Conservation (phyloP, 2,113 vertebrate species). For the Lepus timidus region DNA sequence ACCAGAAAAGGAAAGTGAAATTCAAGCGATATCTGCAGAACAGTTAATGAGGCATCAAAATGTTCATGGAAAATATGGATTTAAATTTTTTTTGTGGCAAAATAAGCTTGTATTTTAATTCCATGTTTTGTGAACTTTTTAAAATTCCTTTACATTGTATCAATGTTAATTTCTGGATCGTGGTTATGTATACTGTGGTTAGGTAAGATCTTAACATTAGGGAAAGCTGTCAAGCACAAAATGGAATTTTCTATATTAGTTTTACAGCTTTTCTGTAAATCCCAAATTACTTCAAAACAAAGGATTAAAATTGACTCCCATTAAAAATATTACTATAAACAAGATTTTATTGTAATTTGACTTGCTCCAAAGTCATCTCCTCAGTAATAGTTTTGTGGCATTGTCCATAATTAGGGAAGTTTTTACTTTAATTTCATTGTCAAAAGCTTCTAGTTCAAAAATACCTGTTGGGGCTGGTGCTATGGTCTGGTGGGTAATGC, state of each 20-base stretch:
- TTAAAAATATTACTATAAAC: slow-evolving; percentile 18
- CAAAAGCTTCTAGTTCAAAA: slow-evolving; percentile 11
- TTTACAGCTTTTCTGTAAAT: slow-evolving; percentile 47
- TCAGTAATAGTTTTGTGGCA: not conserved
- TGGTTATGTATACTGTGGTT: not conserved
- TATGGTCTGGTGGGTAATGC: no score
- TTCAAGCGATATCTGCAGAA: not conserved
- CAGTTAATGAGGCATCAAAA: not conserved
- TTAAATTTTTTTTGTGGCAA: no score
- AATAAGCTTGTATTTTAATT: no score
- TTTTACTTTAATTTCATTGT: slow-evolving; percentile 26
- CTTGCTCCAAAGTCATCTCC: slow-evolving; percentile 16
- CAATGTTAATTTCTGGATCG: not conserved
- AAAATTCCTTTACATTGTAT: not conserved
- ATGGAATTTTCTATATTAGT: slow-evolving; percentile 35
- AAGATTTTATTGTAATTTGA: slow-evolving; percentile 45
- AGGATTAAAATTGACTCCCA: slow-evolving; percentile 38
- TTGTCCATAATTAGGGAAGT: not conserved
- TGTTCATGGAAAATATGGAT: no score
- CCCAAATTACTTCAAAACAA: slow-evolving; percentile 64
- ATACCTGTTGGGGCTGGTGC: no score
- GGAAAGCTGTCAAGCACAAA: not conserved
- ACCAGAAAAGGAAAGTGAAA: not conserved
- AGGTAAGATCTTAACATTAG: slow-evolving; percentile 5
- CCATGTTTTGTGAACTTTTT: no score